Base-by-base conservation (phyloP, 2,113 vertebrate species). In the Beaufortia kweichowensis region DNA sequence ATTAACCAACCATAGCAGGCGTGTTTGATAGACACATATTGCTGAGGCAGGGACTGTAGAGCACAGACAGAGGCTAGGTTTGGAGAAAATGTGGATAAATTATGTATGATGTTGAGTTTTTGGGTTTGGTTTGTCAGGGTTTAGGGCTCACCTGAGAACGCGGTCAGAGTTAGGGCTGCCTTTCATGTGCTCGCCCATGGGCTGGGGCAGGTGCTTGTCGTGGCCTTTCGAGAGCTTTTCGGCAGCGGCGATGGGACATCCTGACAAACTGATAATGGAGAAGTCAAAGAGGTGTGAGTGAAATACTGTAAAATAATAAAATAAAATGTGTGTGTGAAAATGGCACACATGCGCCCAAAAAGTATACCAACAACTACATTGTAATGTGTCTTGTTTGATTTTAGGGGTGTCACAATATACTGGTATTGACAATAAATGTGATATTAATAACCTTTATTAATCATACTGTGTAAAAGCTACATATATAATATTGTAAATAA, bases 211-310 rank as follows among this genome's bases (percentile, higher is more conserved):
- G 78, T 90, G 94, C 90, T 98, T 99, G 87, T 98, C 97, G 0
- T 96, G 95, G 31, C 92, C 89, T 91, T 98, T 98, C 88, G 95
- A 94, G 86, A 99, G 91, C 89, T 99, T 99, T 86, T 98, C 96
- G 55, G 97, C 96, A 77, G 97, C 97, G 80, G 97, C 97, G 64
- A 99, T 99, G 84, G 97, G 97, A 81, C 97, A 99, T 81, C 97
- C 97, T 74, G 97, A 99, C 83, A 99, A 94, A 89, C 97, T 99
- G 87, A 59, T 26, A 60, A 77, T 28, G 39, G 35, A 62, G n/a
- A 24, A 11, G 76, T 3, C 26, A 48, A 69, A 39, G 55, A 19
- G 64, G 28, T 9, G 56, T 3, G 43, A 53, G 63, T 46, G 17
- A 35, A 26, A 17, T 31, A 28, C 50, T 12, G 59, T 28, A 35